These are phyloP conservation scores for Diaprepes abbreviatus DNA, from an alignment of 2,888 invertebrate species.

Conservation along the genomic window DNA sequence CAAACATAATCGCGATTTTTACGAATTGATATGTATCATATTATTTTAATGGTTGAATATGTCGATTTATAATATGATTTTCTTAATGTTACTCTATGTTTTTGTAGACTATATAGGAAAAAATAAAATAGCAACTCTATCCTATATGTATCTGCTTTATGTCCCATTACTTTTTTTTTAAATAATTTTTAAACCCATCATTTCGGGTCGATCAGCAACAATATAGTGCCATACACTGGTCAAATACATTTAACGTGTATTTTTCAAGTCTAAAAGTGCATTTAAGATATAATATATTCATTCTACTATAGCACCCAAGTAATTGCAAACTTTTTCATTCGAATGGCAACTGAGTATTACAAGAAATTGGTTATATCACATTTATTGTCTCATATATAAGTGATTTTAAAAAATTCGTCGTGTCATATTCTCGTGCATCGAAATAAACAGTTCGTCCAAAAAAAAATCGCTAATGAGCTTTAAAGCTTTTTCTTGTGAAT, in stretches of 20 bases:
- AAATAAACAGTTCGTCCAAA: no score
- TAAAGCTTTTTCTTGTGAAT: no score
- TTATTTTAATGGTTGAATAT: no score
- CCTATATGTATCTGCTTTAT: background rate
- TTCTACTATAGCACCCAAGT: conserved; percentile 32
- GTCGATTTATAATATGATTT: no score
- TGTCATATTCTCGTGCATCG: conserved; percentile 22
- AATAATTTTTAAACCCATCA: background rate
- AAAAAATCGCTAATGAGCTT: no score
- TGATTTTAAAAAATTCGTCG: conserved; percentile 30
- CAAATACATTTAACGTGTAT: conserved; percentile 17
- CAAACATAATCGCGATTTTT: no score
- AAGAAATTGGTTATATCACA: conserved; percentile 51
- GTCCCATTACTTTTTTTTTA: background rate
- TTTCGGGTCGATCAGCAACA: conserved; percentile 3
- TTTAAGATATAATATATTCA: conserved; percentile 31
- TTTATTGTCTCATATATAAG: conserved; percentile 51
- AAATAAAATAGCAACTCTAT: no score
- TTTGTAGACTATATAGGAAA: no score
- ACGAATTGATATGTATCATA: no score
- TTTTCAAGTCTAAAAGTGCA: conserved; percentile 32
- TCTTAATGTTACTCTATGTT: no score
- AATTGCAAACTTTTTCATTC: conserved; percentile 30
- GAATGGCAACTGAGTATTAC: conserved; percentile 49
- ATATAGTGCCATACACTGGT: conserved; percentile 26